These are phyloP conservation scores for Diglossa cyanea DNA, from an alignment of 2,797 vertebrate species.

Conservation along the genomic window DNA sequence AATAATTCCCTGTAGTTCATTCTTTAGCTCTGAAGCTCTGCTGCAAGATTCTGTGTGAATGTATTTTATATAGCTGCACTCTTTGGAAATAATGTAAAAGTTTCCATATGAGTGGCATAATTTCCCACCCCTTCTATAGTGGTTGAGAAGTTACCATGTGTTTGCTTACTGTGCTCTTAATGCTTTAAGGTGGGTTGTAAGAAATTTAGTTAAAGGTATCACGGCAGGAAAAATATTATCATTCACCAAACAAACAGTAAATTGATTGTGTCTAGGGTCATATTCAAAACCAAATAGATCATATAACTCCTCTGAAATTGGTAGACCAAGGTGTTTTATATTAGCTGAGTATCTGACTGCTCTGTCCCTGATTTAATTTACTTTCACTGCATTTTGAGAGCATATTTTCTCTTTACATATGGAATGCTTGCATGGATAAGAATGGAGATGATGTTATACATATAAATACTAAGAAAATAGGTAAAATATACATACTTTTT, in stretches of 20 bases:
- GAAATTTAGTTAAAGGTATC: neutral
- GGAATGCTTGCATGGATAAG: neutral
- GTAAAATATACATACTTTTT: fast-evolving
- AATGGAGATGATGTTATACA: neutral
- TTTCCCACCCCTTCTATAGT: neutral
- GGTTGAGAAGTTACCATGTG: neutral
- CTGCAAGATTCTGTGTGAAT: neutral
- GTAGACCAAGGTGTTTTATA: neutral
- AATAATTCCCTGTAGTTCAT: neutral
- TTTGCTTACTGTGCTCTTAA: neutral
- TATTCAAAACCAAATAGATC: neutral
- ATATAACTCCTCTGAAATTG: neutral
- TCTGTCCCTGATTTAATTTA: neutral
- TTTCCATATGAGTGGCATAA: neutral
- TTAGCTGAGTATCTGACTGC: neutral
- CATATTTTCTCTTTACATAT: neutral
- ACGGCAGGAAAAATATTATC: neutral
- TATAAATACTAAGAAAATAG: neutral
- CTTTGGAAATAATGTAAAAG: neutral
- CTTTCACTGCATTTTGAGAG: neutral
- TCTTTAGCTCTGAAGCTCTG: neutral
- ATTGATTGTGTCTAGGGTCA: neutral
- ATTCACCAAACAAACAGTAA: neutral
- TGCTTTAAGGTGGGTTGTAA: neutral
- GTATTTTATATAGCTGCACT: neutral